Evolutionary conservation across 2,888 invertebrate species (phyloP).

Genomic region (Cloeon dipterum): DNA sequence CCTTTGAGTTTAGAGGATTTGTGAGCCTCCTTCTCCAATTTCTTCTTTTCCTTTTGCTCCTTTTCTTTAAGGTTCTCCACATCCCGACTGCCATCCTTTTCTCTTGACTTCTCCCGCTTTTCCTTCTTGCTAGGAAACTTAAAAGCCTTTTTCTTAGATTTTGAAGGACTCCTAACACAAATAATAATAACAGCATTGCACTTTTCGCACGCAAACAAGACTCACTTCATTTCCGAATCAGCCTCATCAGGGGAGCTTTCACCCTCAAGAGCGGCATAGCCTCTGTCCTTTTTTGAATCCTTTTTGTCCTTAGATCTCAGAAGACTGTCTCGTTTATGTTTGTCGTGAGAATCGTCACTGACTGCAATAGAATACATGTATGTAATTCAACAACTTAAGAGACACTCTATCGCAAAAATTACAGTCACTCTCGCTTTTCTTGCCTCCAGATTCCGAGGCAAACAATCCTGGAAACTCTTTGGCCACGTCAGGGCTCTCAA

Average conservation of each 20-base stretch:
- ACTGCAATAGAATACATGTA: too few relatives aligned
- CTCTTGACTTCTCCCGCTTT: conserved; percentile 63
- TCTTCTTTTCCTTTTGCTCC: conserved; percentile 35
- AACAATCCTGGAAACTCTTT: conserved; percentile 77
- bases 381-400: too few relatives aligned
- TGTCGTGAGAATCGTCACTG: conserved; percentile 62
- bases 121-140: conserved; percentile 71
- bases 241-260: conserved; percentile 76
- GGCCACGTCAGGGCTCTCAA: conserved; percentile 72
- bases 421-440: conserved; percentile 67
- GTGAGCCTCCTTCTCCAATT: conserved; percentile 22
- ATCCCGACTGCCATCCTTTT: conserved; percentile 35
- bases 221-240: conserved; percentile 56
- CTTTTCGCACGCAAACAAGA: too few relatives aligned
- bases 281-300: conserved; percentile 63
- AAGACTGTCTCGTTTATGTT: conserved; percentile 53
- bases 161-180: conserved; percentile 46
- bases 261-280: conserved; percentile 80
- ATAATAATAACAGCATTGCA: conserved; percentile 6
- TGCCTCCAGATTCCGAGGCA: conserved; percentile 53
- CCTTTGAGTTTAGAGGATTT: conserved; percentile 37
- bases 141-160: conserved; percentile 72
- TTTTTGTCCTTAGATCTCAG: conserved; percentile 55
- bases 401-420: too few relatives aligned
- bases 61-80: conserved; percentile 33